A percentile compares a stretch with the other conserved stretches of the same genome.
phyloP scores from a whole-genome alignment of 2,888 invertebrate species.

The Dascillus cervinus region DNA sequence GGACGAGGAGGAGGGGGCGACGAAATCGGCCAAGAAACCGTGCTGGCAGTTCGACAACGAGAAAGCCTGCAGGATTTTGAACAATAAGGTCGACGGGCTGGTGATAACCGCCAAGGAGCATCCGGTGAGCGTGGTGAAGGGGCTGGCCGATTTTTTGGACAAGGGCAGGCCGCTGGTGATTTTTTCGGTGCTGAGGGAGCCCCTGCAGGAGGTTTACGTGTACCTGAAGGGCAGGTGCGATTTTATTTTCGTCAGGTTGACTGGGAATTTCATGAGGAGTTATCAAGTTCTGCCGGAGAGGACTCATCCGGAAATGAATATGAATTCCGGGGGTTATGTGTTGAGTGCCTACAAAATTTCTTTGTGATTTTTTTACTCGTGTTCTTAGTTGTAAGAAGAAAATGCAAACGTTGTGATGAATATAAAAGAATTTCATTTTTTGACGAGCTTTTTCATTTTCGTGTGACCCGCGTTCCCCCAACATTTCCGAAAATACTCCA shows the following conservation, averaged over 20 bases:
- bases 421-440: too few relatives aligned
- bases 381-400: too few relatives aligned
- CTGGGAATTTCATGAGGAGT: slow-evolving; percentile 79
- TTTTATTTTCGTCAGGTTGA: slow-evolving; percentile 68
- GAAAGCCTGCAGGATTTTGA: slow-evolving; percentile 54
- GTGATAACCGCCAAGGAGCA: slow-evolving; percentile 79
- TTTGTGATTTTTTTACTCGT: too few relatives aligned
- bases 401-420: too few relatives aligned
- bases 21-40: slow-evolving; percentile 44
- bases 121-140: slow-evolving; percentile 70
- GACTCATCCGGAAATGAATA: slow-evolving; percentile 91
- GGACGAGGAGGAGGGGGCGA: slow-evolving; percentile 25
- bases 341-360: slow-evolving; percentile 57
- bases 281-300: slow-evolving; percentile 86
- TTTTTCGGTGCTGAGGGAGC: slow-evolving; percentile 73
- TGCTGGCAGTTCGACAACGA: slow-evolving; percentile 66
- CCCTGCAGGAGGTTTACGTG: slow-evolving; percentile 75
- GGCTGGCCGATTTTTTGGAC: slow-evolving; percentile 67
- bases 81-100: slow-evolving; percentile 63
- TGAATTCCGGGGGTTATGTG: slow-evolving; percentile 86
- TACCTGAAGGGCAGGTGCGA: slow-evolving; percentile 64
- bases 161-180: slow-evolving; percentile 80
- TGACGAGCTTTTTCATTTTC: too few relatives aligned
- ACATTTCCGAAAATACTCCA: too few relatives aligned
- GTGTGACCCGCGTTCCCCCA: too few relatives aligned